These are phyloP conservation scores for Sebastolobus altivelis DNA, from an alignment of 2,797 vertebrate genomes.

Conservation along the genomic window DNA sequence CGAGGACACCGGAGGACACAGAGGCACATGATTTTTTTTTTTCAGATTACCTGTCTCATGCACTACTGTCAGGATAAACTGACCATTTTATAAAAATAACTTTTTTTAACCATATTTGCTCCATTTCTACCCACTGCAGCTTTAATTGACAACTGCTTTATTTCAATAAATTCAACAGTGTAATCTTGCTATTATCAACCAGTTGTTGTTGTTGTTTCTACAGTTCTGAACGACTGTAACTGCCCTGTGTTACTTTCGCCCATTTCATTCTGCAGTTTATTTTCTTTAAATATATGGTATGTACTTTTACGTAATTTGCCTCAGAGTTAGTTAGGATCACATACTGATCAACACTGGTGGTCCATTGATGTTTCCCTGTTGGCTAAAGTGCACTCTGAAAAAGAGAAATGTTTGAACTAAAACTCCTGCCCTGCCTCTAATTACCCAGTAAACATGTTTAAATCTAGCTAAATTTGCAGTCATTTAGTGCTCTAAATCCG, in stretches of 20 bases:
- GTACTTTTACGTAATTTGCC: neutral
- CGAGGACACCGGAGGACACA: too few species aligned
- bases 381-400: neutral
- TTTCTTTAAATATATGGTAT: neutral
- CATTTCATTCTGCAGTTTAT: neutral
- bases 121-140: too few species aligned
- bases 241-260: neutral
- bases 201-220: neutral
- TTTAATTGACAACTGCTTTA: neutral
- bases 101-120: too few species aligned
- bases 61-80: too few species aligned
- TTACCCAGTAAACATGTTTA: constrained; percentile 34
- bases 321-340: neutral
- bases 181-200: too few species aligned
- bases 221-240: neutral
- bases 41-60: too few species aligned
- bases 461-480: constrained; percentile 18
- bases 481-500: neutral
- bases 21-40: too few species aligned
- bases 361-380: neutral
- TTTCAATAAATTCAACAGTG: neutral
- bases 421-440: constrained; percentile 14
- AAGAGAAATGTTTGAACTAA: constrained; percentile 5
- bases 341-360: neutral
- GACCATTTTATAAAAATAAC: too few species aligned